Evolutionary conservation across 1,140 invertebrate species (phyloP), one percentile per base, ranked within the genome.

Genomic region (Pseudomyrmex dendroicus): DNA sequence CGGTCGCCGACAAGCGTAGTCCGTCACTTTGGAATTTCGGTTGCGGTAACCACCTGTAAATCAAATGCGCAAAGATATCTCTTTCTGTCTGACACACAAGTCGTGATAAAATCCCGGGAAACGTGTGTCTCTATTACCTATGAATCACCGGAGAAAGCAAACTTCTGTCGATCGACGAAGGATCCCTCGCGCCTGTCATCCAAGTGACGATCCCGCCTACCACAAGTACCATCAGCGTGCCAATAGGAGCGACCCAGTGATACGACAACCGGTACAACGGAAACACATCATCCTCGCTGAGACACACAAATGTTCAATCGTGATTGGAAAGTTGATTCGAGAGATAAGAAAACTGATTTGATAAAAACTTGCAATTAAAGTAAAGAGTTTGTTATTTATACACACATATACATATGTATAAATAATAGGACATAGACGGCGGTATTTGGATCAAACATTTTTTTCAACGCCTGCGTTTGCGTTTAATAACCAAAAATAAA

Each of bases 211-310:
- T 84, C 3, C 95, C 92, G 3, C 97, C 97, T 1, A 97, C 95
- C 2, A 96, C 80, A 20, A 97, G 90, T 0, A 96, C 96, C 0
- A 95, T 94, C 2, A 95, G 74, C 10, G 95, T 94, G 5, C 96
- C 97, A 46, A 96, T 90, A 2, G 96, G 96, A 70, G 97, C 96
- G 89, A 98, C 97, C 96, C 97, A 97, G 89, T 97, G 96, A 89
- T 97, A 97, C 1, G 96, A 97, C 35, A 97, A 88, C 17, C 96
- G 95, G 92, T 97, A 97, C 35, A 97, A 90, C 0, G 96, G 96
- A 90, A 97, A 97, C 46, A 97, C 93, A 17, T 94, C 86, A 0
- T 93, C 92, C 73, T 94, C 93, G 62, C 93, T 94, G 82, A 5
- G 87, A 87, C 70, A 84, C n/a, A 44, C 25, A 35, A 35, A 35